Evolutionary conservation across 2,797 vertebrate genomes (phyloP).

Genomic region (Euphonia xanthogaster): DNA sequence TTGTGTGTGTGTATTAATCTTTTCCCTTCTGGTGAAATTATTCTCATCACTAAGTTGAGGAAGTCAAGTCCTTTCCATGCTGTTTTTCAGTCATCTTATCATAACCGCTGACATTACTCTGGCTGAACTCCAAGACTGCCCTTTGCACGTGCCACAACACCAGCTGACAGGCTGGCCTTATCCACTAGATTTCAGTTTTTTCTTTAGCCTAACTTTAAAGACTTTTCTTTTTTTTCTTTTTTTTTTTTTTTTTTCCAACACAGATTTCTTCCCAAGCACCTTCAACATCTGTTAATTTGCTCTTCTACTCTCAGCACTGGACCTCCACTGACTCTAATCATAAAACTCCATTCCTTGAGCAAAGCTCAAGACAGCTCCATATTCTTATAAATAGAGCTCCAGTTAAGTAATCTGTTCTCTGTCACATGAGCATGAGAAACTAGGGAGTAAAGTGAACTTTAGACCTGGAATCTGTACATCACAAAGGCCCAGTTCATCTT

Average conservation of each 20-base stretch:
- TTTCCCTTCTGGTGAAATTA: not conserved
- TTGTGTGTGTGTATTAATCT: not conserved
- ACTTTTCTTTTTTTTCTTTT: not conserved
- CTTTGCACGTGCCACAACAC: not conserved
- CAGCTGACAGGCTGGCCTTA: not conserved
- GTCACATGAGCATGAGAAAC: not conserved
- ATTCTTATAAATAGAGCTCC: not conserved
- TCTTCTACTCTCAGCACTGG: not conserved
- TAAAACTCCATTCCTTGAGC: not conserved
- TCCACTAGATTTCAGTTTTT: not conserved
- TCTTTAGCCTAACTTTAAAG: not conserved
- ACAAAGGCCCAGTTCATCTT: not conserved
- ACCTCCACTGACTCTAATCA: not conserved
- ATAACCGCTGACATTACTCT: not conserved
- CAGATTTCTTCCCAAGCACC: not conserved
- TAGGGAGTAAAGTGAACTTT: not conserved
- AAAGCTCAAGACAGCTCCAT: not conserved
- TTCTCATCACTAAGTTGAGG: not conserved
- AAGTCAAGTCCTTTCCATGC: not conserved
- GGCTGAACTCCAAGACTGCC: not conserved
- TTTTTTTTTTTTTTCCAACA: accelerated
- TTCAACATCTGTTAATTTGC: not conserved
- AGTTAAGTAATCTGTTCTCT: not conserved
- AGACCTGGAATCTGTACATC: not conserved
- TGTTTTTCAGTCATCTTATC: not conserved